A percentile compares a stretch with the other conserved stretches of the same genome.
Conservation (phyloP, 2,797 vertebrate genomes). For the Rhincodon typus region DNA sequence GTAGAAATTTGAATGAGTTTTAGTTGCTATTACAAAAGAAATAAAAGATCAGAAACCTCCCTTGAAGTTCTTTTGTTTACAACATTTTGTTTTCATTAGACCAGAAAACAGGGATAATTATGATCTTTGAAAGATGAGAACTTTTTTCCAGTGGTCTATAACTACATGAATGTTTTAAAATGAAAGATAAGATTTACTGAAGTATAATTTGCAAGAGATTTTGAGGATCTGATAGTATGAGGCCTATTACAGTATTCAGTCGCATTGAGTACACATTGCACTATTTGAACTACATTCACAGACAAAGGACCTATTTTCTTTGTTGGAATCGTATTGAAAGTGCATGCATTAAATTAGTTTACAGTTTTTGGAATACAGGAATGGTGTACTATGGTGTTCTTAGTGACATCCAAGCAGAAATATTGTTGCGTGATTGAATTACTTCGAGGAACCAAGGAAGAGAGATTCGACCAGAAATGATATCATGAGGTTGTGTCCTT, state of each 20-base stretch:
- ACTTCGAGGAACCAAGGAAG: background rate
- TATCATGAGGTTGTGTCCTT: background rate
- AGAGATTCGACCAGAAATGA: background rate
- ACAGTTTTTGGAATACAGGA: background rate
- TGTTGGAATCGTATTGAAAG: background rate
- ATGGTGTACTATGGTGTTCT: background rate
- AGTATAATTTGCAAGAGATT: conserved; percentile 34
- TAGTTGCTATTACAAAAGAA: background rate
- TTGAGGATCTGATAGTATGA: conserved; percentile 21
- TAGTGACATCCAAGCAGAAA: background rate
- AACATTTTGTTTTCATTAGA: background rate
- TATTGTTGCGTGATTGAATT: background rate
- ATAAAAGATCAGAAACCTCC: background rate
- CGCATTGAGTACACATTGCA: background rate
- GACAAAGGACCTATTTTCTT: background rate
- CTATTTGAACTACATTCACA: background rate
- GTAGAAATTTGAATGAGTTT: background rate
- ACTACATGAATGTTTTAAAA: background rate
- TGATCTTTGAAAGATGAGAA: background rate
- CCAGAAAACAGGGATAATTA: background rate
- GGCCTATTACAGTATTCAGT: background rate
- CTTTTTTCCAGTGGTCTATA: background rate
- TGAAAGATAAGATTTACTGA: conserved; percentile 39
- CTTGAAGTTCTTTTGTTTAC: background rate
- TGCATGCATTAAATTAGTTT: background rate